Evolutionary conservation across 2,797 vertebrate species (phyloP).

Genomic region (Cyprinodon diabolis): DNA sequence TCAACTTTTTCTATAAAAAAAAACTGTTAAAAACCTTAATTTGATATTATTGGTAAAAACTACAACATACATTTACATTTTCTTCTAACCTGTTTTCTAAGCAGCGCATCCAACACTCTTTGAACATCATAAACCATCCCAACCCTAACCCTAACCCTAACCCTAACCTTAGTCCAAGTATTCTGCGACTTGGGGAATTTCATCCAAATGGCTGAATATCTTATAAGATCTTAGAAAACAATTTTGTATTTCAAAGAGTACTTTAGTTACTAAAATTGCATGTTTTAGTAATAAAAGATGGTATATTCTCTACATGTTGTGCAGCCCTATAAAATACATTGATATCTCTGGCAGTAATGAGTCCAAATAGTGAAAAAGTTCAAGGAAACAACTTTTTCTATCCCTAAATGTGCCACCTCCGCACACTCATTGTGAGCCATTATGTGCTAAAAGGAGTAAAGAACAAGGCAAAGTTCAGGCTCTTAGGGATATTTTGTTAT

Average conservation of each 20-base stretch:
- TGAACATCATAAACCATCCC: no score
- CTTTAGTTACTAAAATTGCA: background rate
- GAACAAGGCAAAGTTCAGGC: constrained; percentile 28
- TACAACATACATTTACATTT: background rate
- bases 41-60: background rate
- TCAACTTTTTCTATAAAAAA: no score
- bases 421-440: constrained; percentile 42
- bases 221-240: background rate
- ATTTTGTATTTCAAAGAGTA: background rate
- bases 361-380: background rate
- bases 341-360: background rate
- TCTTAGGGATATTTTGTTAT: constrained; percentile 56
- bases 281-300: background rate
- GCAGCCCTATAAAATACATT: background rate
- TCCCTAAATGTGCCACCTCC: constrained; percentile 12
- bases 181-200: no score
- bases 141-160: no score
- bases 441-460: constrained; percentile 41
- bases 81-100: background rate
- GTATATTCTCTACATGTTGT: background rate
- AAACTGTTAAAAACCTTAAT: no score
- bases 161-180: no score
- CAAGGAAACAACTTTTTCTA: background rate
- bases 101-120: no score
- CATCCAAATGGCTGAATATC: background rate